Evolutionary conservation across 2,888 invertebrate species (phyloP).

Genomic region (Linhomoeus sp.): DNA sequence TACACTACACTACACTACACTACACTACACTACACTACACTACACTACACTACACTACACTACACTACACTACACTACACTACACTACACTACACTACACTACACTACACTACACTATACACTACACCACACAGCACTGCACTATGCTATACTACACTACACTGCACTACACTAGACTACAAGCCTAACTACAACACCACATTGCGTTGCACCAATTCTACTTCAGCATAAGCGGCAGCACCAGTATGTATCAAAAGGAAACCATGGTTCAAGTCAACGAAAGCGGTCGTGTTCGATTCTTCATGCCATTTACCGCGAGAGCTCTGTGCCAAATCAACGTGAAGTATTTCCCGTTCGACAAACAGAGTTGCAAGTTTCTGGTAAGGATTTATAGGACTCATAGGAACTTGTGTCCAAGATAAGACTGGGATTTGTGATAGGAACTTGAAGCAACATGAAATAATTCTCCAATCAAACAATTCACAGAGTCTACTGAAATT

Average conservation of each 20-base stretch:
- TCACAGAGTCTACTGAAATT: too few relatives aligned
- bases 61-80: background rate
- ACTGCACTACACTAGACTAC: too few relatives aligned
- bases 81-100: too few relatives aligned
- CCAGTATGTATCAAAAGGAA: background rate
- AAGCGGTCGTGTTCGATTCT: conserved; percentile 17
- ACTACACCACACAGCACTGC: background rate
- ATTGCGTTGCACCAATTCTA: too few relatives aligned
- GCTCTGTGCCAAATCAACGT: conserved; percentile 26
- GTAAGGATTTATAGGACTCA: too few relatives aligned
- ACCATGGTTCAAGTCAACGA: background rate
- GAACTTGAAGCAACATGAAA: too few relatives aligned
- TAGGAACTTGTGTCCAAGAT: too few relatives aligned
- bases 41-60: background rate
- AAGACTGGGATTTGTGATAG: too few relatives aligned
- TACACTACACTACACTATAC: conserved; percentile 1
- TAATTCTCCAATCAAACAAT: too few relatives aligned
- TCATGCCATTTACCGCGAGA: conserved; percentile 23
- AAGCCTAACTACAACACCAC: too few relatives aligned
- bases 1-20: background rate
- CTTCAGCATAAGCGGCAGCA: too few relatives aligned
- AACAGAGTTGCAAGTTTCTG: conserved; percentile 20
- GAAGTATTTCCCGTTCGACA: conserved; percentile 25
- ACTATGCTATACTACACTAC: background rate
- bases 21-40: background rate